Evolutionary conservation across 1,140 invertebrate species (phyloP).

Genomic region (Drosophila nannoptera): DNA sequence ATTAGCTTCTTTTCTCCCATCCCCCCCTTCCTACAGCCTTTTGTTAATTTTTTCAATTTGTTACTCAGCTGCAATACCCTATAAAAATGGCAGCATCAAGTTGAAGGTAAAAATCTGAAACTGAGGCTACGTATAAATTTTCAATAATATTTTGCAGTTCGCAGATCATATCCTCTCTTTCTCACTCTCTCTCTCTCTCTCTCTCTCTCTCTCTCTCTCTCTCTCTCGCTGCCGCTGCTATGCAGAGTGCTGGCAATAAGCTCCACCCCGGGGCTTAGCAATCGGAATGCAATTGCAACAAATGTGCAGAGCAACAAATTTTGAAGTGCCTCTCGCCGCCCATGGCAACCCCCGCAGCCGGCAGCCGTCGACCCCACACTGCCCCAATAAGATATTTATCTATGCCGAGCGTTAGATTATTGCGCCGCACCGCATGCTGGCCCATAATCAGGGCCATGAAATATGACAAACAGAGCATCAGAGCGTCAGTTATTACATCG

Average conservation of each 20-base stretch:
- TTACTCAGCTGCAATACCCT: too few species aligned
- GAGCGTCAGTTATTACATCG: conserved; percentile 67
- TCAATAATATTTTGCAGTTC: too few species aligned
- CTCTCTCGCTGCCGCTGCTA: background rate
- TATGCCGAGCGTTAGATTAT: conserved; percentile 37
- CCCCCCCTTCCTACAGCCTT: too few species aligned
- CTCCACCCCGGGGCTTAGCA: conserved; percentile 30
- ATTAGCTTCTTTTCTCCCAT: background rate
- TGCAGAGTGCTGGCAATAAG: conserved; percentile 30
- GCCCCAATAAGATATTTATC: conserved; percentile 45
- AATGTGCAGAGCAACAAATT: conserved; percentile 21
- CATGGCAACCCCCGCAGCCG: background rate
- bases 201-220: too few species aligned
- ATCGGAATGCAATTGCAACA: conserved; percentile 41
- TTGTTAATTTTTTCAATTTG: too few species aligned
- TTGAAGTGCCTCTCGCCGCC: background rate
- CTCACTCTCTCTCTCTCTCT: too few species aligned
- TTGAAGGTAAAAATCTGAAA: too few species aligned
- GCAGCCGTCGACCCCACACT: background rate
- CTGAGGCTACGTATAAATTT: too few species aligned
- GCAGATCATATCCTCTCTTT: too few species aligned
- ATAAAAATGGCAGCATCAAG: too few species aligned
- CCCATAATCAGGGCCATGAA: conserved; percentile 49
- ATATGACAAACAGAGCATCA: conserved; percentile 70
- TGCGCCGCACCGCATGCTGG: conserved; percentile 24